A percentile compares a stretch with the other conserved stretches of the same genome.
Evolutionary conservation across 2,113 vertebrate species (phyloP).

Genomic region (Uropsilus gracilis): DNA sequence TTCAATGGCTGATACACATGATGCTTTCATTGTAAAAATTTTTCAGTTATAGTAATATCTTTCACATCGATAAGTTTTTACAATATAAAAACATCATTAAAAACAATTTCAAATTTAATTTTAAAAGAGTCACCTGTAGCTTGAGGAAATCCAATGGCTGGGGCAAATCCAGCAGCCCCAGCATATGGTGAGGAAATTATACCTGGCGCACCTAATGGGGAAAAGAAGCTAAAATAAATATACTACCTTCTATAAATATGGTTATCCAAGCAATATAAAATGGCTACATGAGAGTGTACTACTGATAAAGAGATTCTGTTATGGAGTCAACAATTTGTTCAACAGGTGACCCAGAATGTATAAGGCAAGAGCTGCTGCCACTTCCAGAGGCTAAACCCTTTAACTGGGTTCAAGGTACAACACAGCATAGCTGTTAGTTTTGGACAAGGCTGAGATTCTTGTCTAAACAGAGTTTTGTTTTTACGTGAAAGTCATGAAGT

Average conservation of each 20-base stretch:
- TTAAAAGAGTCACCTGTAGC: conserved; percentile 82
- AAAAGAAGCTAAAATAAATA: conserved; percentile 64
- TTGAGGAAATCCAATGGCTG: conserved; percentile 85
- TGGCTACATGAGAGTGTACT: not conserved
- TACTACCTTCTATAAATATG: not conserved
- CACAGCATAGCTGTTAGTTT: not conserved
- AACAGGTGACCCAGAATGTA: not conserved
- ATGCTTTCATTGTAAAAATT: conserved; percentile 20
- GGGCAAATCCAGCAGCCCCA: conserved; percentile 85
- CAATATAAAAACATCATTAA: conserved; percentile 35
- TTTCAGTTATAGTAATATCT: not conserved
- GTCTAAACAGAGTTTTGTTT: not conserved
- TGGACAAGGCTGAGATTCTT: conserved; percentile 20
- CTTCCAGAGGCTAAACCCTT: not conserved
- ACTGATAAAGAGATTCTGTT: not conserved
- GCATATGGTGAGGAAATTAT: conserved; percentile 84
- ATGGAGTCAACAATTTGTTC: not conserved
- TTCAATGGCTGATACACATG: not conserved
- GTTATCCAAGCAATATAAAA: conserved; percentile 17
- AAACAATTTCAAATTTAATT: conserved; percentile 55
- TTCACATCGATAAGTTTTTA: not conserved
- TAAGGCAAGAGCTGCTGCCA: not conserved
- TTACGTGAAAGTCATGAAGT: not conserved
- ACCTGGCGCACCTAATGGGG: conserved; percentile 84
- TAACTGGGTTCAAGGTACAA: conserved; percentile 16